Evolutionary conservation across 2,888 invertebrate genomes (phyloP), one percentile per base, ranked within the genome.

Genomic region (Gisinianus flammeolus): DNA sequence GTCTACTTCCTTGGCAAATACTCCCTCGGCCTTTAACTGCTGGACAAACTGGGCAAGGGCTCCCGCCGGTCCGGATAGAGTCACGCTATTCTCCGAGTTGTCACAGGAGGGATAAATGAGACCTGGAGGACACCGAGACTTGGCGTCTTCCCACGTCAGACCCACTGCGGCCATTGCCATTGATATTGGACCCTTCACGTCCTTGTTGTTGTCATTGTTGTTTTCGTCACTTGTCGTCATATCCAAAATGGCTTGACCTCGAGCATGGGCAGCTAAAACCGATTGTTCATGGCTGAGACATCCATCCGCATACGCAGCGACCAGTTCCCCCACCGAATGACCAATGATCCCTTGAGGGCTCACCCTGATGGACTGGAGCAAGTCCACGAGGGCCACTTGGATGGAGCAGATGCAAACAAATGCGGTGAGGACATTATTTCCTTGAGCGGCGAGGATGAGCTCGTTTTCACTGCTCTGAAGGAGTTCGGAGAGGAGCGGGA

Each of bases 81-180:
- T 96, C 12, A 98, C 96, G 85, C 94, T 96, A 87, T 98, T 97
- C 80, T 89, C 90, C 79, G 96, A 92, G 88, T 99, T 99, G 89
- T 98, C 96, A 87, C 98, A 98, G 68, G 97, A 97, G 19, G 95
- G 92, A 85, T 90, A 91, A 19, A 97, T 90, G n/a, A n/a, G n/a
- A 85, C 92, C 94, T 52, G 91, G 87, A 24, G 96, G 95, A 85
- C 94, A 92, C 77, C 91, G 90, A 83, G 88, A 88, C 85, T 89
- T 89, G 74, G 92, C 91, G 85, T 94, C 92, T 71, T 86, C 86
- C 88, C 88, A 88, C 22, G 87, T 87, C 69, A 89, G 82, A 19
- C 86, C 88, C 52, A 89, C 87, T 54, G 89, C 88, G 68, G 88
- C 88, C 89, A 88, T 89, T 22, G 86, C 87, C 58, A 86, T 86